Evolutionary conservation across 2,113 vertebrate species (phyloP).

Genomic region (Triplophysa siluroides): DNA sequence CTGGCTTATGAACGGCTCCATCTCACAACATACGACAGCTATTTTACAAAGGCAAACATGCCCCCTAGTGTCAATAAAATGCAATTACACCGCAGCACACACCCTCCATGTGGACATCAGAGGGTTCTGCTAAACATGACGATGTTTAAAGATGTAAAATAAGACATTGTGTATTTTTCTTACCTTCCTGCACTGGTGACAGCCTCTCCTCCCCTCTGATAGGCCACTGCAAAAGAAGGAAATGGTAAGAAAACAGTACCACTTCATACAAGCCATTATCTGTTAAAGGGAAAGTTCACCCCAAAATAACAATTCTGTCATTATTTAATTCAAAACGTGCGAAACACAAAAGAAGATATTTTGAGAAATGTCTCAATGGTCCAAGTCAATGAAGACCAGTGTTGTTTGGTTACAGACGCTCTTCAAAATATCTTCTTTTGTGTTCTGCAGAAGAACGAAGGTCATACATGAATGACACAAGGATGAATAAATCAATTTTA

Average conservation of each 20-base stretch:
- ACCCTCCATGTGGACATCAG: constrained; percentile 9
- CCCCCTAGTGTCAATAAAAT: constrained; percentile 65
- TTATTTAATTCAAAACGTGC: no score
- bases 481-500: neutral
- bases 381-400: no score
- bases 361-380: no score
- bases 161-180: constrained; percentile 58
- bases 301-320: no score
- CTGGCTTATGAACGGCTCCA: neutral
- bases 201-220: constrained; percentile 96
- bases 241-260: neutral
- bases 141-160: neutral
- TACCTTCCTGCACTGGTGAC: constrained; percentile 97
- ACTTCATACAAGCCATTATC: no score
- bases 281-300: no score
- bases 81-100: constrained; percentile 48
- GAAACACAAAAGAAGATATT: no score
- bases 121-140: constrained; percentile 9
- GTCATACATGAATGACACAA: no score
- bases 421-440: no score
- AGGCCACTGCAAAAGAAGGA: constrained; percentile 80
- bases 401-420: no score
- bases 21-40: neutral
- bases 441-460: no score
- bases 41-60: constrained; percentile 38